Percentiles rank a stretch among this genome's conserved stretches.
These are phyloP conservation scores for Molossus molossus DNA, from an alignment of 2,797 vertebrate species.

Conservation along the genomic window DNA sequence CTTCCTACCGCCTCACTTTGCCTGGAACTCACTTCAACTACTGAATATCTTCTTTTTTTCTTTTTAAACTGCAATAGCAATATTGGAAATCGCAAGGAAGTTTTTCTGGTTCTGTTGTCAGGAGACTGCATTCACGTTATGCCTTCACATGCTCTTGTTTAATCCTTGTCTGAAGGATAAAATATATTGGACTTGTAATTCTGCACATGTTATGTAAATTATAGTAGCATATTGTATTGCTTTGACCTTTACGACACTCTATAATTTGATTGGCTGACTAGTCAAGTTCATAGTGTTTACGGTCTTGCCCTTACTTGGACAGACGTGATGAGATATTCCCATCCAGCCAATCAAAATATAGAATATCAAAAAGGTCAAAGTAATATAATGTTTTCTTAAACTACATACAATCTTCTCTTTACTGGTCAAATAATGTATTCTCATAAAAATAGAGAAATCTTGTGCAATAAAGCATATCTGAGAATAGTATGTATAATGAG, in stretches of 20 bases:
- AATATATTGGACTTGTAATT: slow-evolving; percentile 82
- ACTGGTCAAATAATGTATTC: slow-evolving; percentile 38
- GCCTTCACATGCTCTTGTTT: slow-evolving; percentile 75
- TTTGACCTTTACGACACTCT: slow-evolving; percentile 86
- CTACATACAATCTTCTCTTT: slow-evolving; percentile 4
- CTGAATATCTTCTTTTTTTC: background rate
- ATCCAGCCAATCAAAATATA: slow-evolving; percentile 70
- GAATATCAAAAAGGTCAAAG: slow-evolving; percentile 75
- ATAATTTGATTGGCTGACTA: slow-evolving; percentile 81
- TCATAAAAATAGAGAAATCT: slow-evolving; percentile 56
- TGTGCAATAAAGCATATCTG: slow-evolving; percentile 36
- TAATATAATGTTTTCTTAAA: slow-evolving; percentile 75
- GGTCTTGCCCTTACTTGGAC: slow-evolving; percentile 75
- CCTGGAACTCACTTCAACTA: background rate
- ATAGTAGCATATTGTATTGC: slow-evolving; percentile 73
- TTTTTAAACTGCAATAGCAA: background rate
- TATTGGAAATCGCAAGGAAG: slow-evolving; percentile 3
- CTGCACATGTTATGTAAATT: slow-evolving; percentile 83
- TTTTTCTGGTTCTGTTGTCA: slow-evolving; percentile 56
- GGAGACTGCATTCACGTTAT: slow-evolving; percentile 52
- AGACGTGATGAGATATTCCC: slow-evolving; percentile 66
- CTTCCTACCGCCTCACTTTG: background rate
- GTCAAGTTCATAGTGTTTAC: slow-evolving; percentile 78
- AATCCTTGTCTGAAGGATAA: slow-evolving; percentile 81
- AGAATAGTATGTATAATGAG: background rate